Conservation (phyloP, 2,797 vertebrate species). For the Enteromius mattozi region DNA sequence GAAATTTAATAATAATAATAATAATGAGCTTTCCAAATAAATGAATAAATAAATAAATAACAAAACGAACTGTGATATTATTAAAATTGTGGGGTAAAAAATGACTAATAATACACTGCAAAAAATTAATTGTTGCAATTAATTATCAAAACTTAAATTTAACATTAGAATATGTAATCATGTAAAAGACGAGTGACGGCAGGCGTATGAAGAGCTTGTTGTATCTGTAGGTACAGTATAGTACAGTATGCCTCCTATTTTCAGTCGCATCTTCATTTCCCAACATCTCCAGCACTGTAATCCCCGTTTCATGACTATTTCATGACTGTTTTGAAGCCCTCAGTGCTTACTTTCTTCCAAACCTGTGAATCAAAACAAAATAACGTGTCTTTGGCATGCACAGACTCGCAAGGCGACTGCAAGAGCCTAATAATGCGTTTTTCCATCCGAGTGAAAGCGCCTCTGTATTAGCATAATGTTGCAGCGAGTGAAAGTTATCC, state of each 20-base stretch:
- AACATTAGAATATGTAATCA: not conserved
- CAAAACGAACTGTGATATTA: not conserved
- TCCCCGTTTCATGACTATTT: not conserved
- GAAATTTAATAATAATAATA: too few species aligned
- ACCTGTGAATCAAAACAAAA: not conserved
- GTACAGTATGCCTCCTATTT: not conserved
- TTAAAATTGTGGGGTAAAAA: not conserved
- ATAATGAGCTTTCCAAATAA: not conserved
- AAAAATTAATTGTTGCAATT: not conserved
- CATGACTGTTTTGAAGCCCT: not conserved
- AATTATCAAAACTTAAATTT: not conserved
- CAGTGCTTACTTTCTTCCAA: not conserved
- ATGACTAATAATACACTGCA: not conserved
- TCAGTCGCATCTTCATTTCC: too few species aligned
- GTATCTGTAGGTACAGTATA: not conserved
- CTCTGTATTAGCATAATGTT: slow-evolving; percentile 18
- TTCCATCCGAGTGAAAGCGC: not conserved
- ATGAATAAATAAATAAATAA: not conserved
- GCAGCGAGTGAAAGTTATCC: slow-evolving; percentile 21
- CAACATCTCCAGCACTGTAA: not conserved
- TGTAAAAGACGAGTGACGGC: too few species aligned
- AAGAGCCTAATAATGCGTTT: not conserved
- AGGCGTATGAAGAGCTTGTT: not conserved
- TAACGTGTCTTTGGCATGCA: not conserved
- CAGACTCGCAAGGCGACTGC: not conserved